A percentile compares a stretch with the other conserved stretches of the same genome.
Evolutionary conservation across 2,113 vertebrate genomes (phyloP).

Genomic region (Catagonus wagneri): DNA sequence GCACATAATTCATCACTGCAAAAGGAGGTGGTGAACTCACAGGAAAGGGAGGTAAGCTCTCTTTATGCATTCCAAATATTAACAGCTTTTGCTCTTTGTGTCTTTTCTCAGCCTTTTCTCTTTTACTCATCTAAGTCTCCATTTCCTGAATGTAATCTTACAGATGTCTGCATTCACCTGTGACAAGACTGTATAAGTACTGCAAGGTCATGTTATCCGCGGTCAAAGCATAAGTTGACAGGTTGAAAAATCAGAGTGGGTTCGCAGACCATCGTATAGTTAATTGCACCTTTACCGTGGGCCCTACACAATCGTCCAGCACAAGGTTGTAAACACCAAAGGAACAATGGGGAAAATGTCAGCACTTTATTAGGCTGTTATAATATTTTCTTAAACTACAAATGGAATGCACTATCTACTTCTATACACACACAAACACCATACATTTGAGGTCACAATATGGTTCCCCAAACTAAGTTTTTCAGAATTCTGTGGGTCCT

Average conservation of each 20-base stretch:
- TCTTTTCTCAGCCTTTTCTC: slow-evolving; percentile 71
- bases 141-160: slow-evolving; percentile 83
- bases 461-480: background rate
- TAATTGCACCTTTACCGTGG: slow-evolving; percentile 59
- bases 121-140: slow-evolving; percentile 78
- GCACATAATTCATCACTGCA: slow-evolving; percentile 74
- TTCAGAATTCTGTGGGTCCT: background rate
- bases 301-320: background rate
- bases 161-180: slow-evolving; percentile 83
- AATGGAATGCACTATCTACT: background rate
- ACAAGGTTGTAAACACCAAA: background rate
- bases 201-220: slow-evolving; percentile 76
- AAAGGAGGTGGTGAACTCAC: slow-evolving; percentile 61
- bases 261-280: slow-evolving; percentile 65
- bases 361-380: background rate
- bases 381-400: background rate
- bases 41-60: slow-evolving; percentile 71
- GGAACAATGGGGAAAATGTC: background rate
- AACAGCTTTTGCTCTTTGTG: slow-evolving; percentile 75
- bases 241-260: slow-evolving; percentile 73
- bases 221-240: slow-evolving; percentile 57
- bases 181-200: slow-evolving; percentile 77
- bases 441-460: background rate
- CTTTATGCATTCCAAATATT: slow-evolving; percentile 70
- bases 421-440: background rate